Evolutionary conservation across 2,888 invertebrate genomes (phyloP), one percentile per base, ranked within the genome.

Genomic region (Scaptodrosophila latifasciaeformis): DNA sequence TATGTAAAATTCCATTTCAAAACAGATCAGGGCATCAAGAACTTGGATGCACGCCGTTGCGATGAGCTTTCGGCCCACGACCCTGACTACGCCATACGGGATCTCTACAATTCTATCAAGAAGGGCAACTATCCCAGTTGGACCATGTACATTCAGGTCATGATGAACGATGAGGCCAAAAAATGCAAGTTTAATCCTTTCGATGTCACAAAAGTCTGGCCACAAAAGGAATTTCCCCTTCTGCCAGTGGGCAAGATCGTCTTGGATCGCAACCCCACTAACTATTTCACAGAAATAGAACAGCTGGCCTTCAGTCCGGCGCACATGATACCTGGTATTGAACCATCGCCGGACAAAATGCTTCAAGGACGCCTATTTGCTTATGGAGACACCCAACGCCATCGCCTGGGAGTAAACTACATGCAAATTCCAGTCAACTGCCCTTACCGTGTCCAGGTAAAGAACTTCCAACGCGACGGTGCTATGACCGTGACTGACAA

Each of bases 1-100:
- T 97, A 93, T 87, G 95, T 94, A 62, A 98, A 97, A 88, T 97
- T 97, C 89, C 97, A 97, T 85, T 93, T 91, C 84, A 96, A 96
- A 90, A 94, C 95, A 13, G 90, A 96, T 86, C 97, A 97, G 87
- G 95, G 95, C 24, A 93, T 97, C 65, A 93, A 93, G 84, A 94
- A 94, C 83, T 84, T 97, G 67, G 77, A 82, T 29, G 44, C 61
- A 1, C 65, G 81, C 1, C 70, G 72, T 3, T 83, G 84, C 29
- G 62, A 61, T 2, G 78, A 83, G 31, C 85, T 97, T 12, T 88
- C 92, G 13, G 90, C 91, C 1, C 85, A 89, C 10, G 96, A 97
- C 85, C 96, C 97, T 0, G 97, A 97, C 85, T 97, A 97, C 83
- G 88, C 92, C 21, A 93, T 94, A 63, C 90, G 94, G 52, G 97